Base-by-base conservation (phyloP, 1,140 invertebrate genomes). In the Drosophila watanabei region DNA sequence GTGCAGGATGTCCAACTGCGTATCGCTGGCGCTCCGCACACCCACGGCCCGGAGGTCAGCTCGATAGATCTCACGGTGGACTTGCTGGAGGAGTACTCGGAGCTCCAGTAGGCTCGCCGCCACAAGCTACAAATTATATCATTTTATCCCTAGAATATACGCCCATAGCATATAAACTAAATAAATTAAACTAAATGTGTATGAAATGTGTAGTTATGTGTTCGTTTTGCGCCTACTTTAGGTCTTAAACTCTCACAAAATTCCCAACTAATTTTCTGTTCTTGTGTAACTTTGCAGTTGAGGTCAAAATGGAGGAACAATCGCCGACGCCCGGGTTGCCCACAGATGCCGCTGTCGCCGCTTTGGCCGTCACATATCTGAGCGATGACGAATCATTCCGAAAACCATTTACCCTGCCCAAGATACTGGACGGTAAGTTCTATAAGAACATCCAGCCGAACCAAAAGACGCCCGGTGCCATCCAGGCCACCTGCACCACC, bases 401-500 rank as follows among this genome's bases (percentile, higher is more conserved):
- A 5, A 91, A 81, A 52, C 81, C 91, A 0, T 79, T 65, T 14
- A 75, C 88, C 8, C 59, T 92, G 49, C 91, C 91, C 32, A 92
- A 92, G 79, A 84, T 92, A 20, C 54, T 92, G n/a, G 91, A 92
- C 66, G 91, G 91, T 76, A 92, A 82, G 77, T 92, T 91, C 58
- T 92, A 92, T 68, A 92, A 87, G 63, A 84, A 92, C 65, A 92
- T 92, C 30, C 91, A 92, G 48, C 91, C 91, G 9, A 92, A 92
- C 45, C 82, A 81, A 33, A 92, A 92, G 73, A 92, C 91, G 5
- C 70, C 86, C 0, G 91, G 91, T 0, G 91, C 82, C 49, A 92
- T 92, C 20, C 91, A 92, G 57, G 91, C 91, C 10, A 92, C 91
- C n/a, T 92, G 91, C 62, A 92, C 91, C 8, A 87, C 88, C 24